Conservation (phyloP, 2,113 vertebrate species). For the Pygoscelis antarcticus region DNA sequence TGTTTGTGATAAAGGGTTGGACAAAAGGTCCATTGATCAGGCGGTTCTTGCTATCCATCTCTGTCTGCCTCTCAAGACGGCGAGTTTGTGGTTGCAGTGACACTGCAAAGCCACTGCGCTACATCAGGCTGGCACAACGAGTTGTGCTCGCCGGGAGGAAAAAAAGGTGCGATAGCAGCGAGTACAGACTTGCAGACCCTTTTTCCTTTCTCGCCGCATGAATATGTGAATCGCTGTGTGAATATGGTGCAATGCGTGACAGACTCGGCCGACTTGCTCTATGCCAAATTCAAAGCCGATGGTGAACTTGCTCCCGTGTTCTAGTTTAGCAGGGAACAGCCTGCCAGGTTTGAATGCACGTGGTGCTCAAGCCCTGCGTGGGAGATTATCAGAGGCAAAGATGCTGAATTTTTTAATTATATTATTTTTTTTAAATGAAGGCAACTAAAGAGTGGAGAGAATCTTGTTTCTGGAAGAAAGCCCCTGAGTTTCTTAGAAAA, state of each 20-base stretch:
- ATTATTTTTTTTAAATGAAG: neutral
- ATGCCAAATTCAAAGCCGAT: neutral
- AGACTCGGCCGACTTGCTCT: rapidly evolving
- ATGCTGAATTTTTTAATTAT: neutral
- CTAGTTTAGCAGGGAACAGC: neutral
- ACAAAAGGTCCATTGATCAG: slow-evolving; percentile 48
- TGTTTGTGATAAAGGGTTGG: slow-evolving; percentile 21
- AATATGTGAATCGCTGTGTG: rapidly evolving
- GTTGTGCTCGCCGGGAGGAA: rapidly evolving
- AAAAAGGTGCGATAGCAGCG: neutral
- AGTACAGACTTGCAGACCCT: neutral
- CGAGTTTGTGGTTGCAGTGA: neutral
- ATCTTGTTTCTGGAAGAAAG: neutral
- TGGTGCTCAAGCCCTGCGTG: neutral
- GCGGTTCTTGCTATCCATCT: neutral
- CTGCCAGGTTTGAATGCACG: rapidly evolving
- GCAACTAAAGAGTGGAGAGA: neutral
- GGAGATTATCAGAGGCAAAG: neutral
- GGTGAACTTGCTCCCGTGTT: neutral
- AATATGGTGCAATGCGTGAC: rapidly evolving
- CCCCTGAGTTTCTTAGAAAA: neutral
- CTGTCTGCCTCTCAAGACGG: neutral
- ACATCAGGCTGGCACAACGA: neutral
- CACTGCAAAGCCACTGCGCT: neutral
- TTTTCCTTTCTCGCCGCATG: rapidly evolving